phyloP scores from a whole-genome alignment of 2,113 vertebrate species.

The Syrrhaptes paradoxus region DNA sequence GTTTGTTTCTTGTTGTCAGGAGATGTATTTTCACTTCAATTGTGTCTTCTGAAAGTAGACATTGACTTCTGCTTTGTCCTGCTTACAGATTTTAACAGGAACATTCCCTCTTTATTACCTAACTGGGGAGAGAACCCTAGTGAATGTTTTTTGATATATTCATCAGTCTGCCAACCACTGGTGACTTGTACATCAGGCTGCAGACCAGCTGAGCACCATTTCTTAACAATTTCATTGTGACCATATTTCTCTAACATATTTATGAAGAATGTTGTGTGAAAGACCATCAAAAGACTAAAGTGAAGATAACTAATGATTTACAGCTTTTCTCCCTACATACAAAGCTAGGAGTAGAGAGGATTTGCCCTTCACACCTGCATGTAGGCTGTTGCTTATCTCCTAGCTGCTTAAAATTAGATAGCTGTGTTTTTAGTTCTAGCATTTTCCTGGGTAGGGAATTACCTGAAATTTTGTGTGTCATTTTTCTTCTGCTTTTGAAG shows the following conservation, averaged over 20 bases:
- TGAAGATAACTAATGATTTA: not conserved
- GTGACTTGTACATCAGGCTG: not conserved
- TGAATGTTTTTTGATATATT: not conserved
- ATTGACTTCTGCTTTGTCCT: not conserved
- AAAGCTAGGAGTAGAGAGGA: not conserved
- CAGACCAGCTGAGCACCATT: not conserved
- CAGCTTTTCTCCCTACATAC: not conserved
- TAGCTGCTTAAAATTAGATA: not conserved
- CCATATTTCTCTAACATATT: not conserved
- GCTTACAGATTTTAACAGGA: not conserved
- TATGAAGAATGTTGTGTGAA: not conserved
- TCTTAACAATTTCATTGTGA: not conserved
- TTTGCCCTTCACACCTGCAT: not conserved
- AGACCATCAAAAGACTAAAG: not conserved
- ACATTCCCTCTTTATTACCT: not conserved
- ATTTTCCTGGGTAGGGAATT: not conserved
- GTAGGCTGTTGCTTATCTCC: not conserved
- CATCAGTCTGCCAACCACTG: not conserved
- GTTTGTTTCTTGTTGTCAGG: not conserved
- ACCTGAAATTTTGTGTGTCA: not conserved
- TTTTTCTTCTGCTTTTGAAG: not conserved
- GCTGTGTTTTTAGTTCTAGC: not conserved
- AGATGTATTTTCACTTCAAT: not conserved
- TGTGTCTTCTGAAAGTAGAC: not conserved
- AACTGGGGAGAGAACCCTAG: not conserved